These are phyloP conservation scores for Tringa solitaria DNA, from an alignment of 2,113 vertebrate genomes.

Conservation along the genomic window DNA sequence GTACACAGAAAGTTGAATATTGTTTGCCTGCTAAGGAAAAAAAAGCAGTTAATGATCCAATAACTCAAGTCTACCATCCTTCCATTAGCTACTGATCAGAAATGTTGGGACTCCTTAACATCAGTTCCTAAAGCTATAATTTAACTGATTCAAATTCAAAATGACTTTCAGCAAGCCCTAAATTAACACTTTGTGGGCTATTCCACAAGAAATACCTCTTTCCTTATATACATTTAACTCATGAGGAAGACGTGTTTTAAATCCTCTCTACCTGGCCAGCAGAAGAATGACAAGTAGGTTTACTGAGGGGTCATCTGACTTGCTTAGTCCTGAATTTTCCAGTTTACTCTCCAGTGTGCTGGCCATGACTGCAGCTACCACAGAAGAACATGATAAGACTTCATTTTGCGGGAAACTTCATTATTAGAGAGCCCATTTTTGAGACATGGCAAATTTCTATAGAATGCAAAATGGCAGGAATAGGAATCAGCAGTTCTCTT, in stretches of 20 bases:
- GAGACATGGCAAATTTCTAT: not conserved
- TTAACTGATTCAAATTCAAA: not conserved
- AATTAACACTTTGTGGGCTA: not conserved
- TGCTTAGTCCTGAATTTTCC: not conserved
- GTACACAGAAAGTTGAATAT: not conserved
- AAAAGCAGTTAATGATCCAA: not conserved
- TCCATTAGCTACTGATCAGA: not conserved
- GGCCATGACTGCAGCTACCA: not conserved
- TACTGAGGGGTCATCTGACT: not conserved
- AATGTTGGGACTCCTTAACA: not conserved
- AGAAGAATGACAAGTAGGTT: not conserved
- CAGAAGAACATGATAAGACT: not conserved
- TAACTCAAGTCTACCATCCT: not conserved
- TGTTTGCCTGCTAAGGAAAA: not conserved
- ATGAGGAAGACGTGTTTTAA: not conserved
- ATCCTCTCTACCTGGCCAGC: not conserved
- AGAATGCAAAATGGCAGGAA: not conserved
- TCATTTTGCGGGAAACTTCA: not conserved
- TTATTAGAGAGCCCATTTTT: not conserved
- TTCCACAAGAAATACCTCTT: not conserved
- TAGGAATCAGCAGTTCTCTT: not conserved
- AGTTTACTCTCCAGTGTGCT: not conserved
- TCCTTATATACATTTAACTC: not conserved
- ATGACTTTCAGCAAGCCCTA: not conserved
- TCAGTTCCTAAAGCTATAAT: not conserved